These are phyloP conservation scores for Blennius ocellaris DNA, from an alignment of 2,113 vertebrate species.

Conservation along the genomic window DNA sequence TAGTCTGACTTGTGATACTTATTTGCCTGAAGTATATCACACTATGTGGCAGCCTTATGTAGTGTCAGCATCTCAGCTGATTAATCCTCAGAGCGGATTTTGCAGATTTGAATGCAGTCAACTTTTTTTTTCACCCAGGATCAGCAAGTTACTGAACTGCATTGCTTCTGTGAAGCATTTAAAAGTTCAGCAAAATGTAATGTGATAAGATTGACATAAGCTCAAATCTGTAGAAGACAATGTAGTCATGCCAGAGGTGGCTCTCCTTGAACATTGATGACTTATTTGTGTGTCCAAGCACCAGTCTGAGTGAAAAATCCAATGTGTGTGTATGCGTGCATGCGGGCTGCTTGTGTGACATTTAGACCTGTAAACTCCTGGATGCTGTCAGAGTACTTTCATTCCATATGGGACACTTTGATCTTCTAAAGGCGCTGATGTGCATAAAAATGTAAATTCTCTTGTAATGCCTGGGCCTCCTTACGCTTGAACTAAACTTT, in stretches of 20 bases:
- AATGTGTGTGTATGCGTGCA: too few relatives aligned
- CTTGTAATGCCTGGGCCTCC: background rate
- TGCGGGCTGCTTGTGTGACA: background rate
- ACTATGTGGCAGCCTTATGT: background rate
- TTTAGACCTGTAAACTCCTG: background rate
- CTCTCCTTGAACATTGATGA: too few relatives aligned
- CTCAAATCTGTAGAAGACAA: background rate
- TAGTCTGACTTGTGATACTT: too few relatives aligned
- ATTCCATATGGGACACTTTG: background rate
- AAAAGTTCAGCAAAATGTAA: background rate
- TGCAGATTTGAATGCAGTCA: background rate
- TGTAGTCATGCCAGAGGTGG: too few relatives aligned
- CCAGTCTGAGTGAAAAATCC: too few relatives aligned
- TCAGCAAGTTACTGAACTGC: background rate
- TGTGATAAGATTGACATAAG: background rate
- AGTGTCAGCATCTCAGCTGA: background rate
- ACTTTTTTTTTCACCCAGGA: background rate
- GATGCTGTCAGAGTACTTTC: background rate
- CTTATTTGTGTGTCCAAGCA: too few relatives aligned
- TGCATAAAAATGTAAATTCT: background rate
- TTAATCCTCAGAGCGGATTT: background rate
- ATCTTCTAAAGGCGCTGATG: background rate
- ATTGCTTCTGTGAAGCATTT: background rate
- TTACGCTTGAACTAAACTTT: background rate
- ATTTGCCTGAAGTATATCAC: too few relatives aligned